Percentiles rank a stretch among this genome's conserved stretches.
phyloP scores from a whole-genome alignment of 2,797 vertebrate genomes.

The Coregonus suidteri region DNA sequence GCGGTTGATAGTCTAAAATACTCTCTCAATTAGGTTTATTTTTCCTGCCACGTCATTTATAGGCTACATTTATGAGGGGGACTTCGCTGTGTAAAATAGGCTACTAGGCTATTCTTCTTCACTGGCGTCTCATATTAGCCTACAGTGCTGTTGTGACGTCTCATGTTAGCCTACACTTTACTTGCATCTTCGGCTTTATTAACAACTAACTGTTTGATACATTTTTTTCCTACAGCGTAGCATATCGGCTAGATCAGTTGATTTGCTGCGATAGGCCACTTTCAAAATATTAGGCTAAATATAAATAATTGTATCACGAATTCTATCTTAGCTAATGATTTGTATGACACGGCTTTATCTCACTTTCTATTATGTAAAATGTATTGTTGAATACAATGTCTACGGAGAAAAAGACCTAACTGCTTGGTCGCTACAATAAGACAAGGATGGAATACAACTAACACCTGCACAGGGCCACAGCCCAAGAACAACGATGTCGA shows the following conservation, averaged over 20 bases:
- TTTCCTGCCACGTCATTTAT: not conserved
- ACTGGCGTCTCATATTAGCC: not conserved
- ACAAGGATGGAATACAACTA: conserved; percentile 2
- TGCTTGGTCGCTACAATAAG: not conserved
- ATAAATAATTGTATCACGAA: not conserved
- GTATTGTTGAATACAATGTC: not conserved
- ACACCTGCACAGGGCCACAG: conserved; percentile 59
- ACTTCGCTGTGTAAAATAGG: not conserved
- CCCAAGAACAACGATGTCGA: conserved; percentile 17
- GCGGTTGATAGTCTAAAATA: not conserved
- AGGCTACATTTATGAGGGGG: not conserved
- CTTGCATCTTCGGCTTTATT: not conserved
- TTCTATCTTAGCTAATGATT: not conserved
- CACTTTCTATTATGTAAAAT: not conserved
- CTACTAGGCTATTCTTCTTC: not conserved
- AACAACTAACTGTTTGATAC: not conserved
- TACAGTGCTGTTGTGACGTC: no score
- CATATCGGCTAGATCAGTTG: not conserved
- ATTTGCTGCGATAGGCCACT: not conserved
- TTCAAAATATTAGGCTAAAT: not conserved
- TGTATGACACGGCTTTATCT: not conserved
- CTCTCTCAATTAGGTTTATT: not conserved
- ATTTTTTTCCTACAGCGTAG: not conserved
- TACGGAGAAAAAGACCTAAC: not conserved
- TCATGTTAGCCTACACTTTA: not conserved